Conservation (phyloP, 2,888 invertebrate genomes). For the Lasiommata megera region DNA sequence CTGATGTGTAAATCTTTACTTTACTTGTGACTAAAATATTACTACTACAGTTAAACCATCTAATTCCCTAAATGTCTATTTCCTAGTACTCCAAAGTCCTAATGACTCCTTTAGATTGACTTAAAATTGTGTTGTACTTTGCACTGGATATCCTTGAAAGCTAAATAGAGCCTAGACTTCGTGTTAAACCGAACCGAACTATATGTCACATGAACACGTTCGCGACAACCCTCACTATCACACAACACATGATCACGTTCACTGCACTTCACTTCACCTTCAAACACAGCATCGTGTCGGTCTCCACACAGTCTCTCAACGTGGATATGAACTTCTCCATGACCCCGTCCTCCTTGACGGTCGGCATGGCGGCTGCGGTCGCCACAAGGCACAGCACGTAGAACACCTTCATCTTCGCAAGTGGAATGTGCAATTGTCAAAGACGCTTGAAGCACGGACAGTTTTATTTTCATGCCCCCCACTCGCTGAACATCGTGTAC, state of each 20-base stretch:
- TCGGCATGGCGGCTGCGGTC: slow-evolving; percentile 60
- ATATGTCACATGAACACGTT: background rate
- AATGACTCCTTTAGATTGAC: too few species aligned
- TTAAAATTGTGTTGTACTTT: too few species aligned
- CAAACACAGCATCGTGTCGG: slow-evolving; percentile 85
- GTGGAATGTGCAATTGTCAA: slow-evolving; percentile 69
- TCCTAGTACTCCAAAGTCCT: too few species aligned
- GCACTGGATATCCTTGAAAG: too few species aligned
- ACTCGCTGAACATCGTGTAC: slow-evolving; percentile 48
- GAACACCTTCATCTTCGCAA: slow-evolving; percentile 67
- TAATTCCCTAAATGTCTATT: too few species aligned
- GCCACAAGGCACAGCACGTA: slow-evolving; percentile 59
- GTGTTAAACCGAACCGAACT: too few species aligned
- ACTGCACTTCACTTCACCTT: slow-evolving; percentile 83
- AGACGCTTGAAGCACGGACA: slow-evolving; percentile 53
- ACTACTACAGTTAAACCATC: too few species aligned
- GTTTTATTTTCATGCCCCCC: slow-evolving; percentile 73
- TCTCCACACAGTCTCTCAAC: slow-evolving; percentile 86
- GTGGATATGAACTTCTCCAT: slow-evolving; percentile 65
- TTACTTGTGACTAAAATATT: too few species aligned
- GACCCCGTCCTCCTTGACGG: slow-evolving; percentile 61
- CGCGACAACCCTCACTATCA: background rate
- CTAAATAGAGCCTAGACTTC: too few species aligned
- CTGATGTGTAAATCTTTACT: too few species aligned
- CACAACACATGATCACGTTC: slow-evolving; percentile 43